phyloP scores from a whole-genome alignment of 2,888 invertebrate species.

The Nomada hirtipes region DNA sequence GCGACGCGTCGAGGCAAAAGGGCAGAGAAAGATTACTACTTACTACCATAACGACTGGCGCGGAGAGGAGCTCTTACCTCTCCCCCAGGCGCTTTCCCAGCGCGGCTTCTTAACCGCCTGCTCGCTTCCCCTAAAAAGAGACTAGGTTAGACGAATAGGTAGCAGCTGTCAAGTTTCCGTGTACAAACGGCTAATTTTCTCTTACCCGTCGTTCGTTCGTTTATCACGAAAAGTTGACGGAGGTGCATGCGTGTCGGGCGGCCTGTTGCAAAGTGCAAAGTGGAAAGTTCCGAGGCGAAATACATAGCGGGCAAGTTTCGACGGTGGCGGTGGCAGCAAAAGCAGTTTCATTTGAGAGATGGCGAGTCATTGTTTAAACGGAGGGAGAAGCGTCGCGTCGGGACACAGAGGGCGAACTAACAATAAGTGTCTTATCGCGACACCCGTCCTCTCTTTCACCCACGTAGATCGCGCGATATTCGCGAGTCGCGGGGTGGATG shows the following conservation, averaged over 20 bases:
- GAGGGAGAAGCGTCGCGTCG: slow-evolving; percentile 23
- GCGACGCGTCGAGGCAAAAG: slow-evolving; percentile 9
- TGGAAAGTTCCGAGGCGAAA: slow-evolving; percentile 61
- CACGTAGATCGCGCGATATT: slow-evolving; percentile 8
- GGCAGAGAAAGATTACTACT: too few relatives aligned
- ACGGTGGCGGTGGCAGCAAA: background rate
- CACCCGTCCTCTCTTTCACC: slow-evolving; percentile 34
- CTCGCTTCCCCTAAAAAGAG: too few relatives aligned
- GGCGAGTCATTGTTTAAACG: slow-evolving; percentile 37
- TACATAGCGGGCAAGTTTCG: slow-evolving; percentile 13
- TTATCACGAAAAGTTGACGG: slow-evolving; percentile 62
- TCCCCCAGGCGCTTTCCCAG: too few relatives aligned
- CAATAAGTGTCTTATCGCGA: slow-evolving; percentile 65
- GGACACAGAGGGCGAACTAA: slow-evolving; percentile 47
- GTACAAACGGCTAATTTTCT: background rate
- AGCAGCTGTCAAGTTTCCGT: background rate
- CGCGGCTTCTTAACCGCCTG: too few relatives aligned
- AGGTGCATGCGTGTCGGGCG: slow-evolving; percentile 4
- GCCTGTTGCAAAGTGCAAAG: slow-evolving; percentile 57
- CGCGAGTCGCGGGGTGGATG: slow-evolving; percentile 9
- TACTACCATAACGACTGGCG: too few relatives aligned
- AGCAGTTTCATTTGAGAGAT: background rate
- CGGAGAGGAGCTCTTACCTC: too few relatives aligned
- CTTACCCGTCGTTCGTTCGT: background rate
- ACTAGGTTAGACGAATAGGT: too few relatives aligned